A percentile compares a stretch with the other conserved stretches of the same genome.
These are phyloP conservation scores for rabbit (Oryctolagus cuniculus) DNA, from an alignment of 2,113 vertebrate species.

Conservation along the genomic window mOryCun1.1 NC_091433.1:32548001-32548500, in stretches of 20 bases:
- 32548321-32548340: neutral
- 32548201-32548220: neutral
- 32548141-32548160: neutral
- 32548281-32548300: neutral
- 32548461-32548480: constrained; percentile 52
- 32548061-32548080: too few species aligned
- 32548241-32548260: constrained; percentile 2
- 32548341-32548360: neutral
- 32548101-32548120: too few species aligned
- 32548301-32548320: neutral
- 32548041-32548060: too few species aligned
- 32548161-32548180: too few species aligned
- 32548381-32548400: constrained; percentile 10
- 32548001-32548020: neutral
- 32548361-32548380: neutral
- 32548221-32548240: neutral
- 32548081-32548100: too few species aligned
- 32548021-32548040: neutral
- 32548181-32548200: too few species aligned
- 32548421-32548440: constrained; percentile 60
- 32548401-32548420: constrained; percentile 25
- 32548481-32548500: constrained; percentile 63
- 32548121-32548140: neutral
- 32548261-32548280: neutral
- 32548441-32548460: constrained; percentile 30